Conservation (phyloP, 2,113 vertebrate genomes). For the Cnemophilus loriae region DNA sequence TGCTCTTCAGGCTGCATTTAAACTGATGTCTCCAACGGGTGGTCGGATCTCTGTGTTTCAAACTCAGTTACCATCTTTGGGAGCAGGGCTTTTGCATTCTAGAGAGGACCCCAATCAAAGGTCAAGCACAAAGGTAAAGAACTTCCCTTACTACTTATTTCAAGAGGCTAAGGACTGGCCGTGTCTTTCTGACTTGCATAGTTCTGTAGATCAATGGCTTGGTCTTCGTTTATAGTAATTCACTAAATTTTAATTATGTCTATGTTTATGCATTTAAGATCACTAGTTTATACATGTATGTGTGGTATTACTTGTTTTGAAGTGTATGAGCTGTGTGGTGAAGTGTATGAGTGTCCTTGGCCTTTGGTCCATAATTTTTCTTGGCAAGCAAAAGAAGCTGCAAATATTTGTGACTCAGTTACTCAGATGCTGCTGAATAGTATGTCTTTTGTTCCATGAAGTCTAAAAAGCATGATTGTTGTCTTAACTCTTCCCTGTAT, state of each 20-base stretch:
- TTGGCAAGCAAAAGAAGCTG: neutral
- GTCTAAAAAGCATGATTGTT: neutral
- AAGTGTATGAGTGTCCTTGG: too few species aligned
- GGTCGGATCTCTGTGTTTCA: constrained; percentile 94
- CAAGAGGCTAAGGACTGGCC: neutral
- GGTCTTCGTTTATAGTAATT: neutral
- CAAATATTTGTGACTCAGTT: neutral
- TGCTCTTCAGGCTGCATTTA: constrained; percentile 92
- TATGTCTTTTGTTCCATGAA: neutral
- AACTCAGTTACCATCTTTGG: constrained; percentile 90
- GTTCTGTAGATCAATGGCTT: neutral
- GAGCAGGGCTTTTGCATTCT: constrained; percentile 86
- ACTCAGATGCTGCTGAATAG: neutral
- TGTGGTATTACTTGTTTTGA: neutral
- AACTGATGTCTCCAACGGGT: constrained; percentile 93
- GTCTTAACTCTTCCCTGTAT: neutral
- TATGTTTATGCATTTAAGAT: neutral
- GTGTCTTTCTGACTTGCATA: neutral
- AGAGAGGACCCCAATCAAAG: constrained; percentile 96
- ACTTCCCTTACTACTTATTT: neutral
- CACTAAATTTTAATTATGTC: neutral
- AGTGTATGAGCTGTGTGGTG: neutral
- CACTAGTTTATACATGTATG: neutral
- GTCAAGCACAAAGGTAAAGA: constrained; percentile 87
- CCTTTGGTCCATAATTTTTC: neutral